Percentiles rank a stretch among this genome's conserved stretches.
Conservation (phyloP, 1,140 invertebrate genomes). For the Mamestra configurata region DNA sequence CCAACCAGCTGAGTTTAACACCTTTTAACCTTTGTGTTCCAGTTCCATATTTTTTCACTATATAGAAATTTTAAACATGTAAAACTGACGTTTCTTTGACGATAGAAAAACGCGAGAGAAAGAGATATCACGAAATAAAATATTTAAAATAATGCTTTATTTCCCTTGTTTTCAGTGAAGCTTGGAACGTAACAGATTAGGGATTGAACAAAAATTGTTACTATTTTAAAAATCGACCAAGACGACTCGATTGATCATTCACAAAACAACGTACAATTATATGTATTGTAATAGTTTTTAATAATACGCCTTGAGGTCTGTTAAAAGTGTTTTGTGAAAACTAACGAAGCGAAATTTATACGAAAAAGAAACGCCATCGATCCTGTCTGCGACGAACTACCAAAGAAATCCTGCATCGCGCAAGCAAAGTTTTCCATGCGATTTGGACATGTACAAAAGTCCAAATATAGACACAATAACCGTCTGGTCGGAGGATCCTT, state of each 20-base stretch:
- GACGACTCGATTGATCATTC: too few species aligned
- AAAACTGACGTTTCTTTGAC: neutral
- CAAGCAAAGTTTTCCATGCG: too few species aligned
- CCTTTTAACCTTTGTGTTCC: neutral
- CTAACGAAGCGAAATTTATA: too few species aligned
- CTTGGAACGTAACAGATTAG: neutral
- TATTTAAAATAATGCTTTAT: neutral
- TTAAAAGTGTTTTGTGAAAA: too few species aligned
- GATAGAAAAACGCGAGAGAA: neutral
- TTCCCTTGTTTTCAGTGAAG: neutral
- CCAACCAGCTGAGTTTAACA: constrained; percentile 2
- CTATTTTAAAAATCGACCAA: neutral
- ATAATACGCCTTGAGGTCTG: too few species aligned
- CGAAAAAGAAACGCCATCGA: too few species aligned
- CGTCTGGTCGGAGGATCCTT: too few species aligned
- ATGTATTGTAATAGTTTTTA: neutral
- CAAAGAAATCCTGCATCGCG: too few species aligned
- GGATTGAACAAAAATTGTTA: neutral
- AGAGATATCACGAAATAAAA: neutral
- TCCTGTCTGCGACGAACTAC: too few species aligned
- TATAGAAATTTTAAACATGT: neutral
- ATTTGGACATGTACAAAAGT: too few species aligned
- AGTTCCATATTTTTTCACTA: neutral
- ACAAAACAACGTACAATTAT: neutral
- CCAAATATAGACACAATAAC: too few species aligned